phyloP scores from a whole-genome alignment of 1,140 invertebrate genomes.

The Eriosoma lanigerum region DNA sequence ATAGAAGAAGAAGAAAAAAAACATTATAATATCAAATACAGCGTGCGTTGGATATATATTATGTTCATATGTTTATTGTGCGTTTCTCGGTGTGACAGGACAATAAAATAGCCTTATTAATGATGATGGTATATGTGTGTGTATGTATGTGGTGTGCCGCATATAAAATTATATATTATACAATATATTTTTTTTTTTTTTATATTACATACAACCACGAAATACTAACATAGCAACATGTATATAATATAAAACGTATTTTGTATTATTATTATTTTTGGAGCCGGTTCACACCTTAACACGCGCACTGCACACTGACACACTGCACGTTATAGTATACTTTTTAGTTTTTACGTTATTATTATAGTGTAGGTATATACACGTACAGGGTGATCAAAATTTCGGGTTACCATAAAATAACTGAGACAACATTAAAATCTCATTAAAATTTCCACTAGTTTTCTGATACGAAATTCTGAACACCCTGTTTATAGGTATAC shows the following conservation, averaged over 20 bases:
- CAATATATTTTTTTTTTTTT: too few relatives aligned
- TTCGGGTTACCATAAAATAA: too few relatives aligned
- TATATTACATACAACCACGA: background rate
- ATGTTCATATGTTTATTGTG: background rate
- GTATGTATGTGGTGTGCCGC: background rate
- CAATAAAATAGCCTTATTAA: slow-evolving; percentile 48
- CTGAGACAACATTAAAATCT: too few relatives aligned
- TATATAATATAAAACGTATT: background rate
- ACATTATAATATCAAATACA: background rate
- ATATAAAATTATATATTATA: too few relatives aligned
- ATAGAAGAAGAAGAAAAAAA: background rate
- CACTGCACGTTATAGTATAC: background rate
- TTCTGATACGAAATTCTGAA: too few relatives aligned
- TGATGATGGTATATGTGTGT: background rate
- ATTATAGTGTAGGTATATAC: background rate
- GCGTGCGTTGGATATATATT: background rate
- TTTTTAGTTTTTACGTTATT: background rate
- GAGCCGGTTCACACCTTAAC: slow-evolving; percentile 35
- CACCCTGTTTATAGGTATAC: too few relatives aligned
- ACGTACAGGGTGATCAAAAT: background rate
- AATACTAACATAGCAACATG: slow-evolving; percentile 3
- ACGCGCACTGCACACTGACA: background rate
- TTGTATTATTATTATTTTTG: slow-evolving; percentile 7
- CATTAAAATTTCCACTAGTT: too few relatives aligned
- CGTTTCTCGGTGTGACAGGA: slow-evolving; percentile 32